These are phyloP conservation scores for Embiotoca jacksoni DNA, from an alignment of 2,113 vertebrate species.

Conservation along the genomic window DNA sequence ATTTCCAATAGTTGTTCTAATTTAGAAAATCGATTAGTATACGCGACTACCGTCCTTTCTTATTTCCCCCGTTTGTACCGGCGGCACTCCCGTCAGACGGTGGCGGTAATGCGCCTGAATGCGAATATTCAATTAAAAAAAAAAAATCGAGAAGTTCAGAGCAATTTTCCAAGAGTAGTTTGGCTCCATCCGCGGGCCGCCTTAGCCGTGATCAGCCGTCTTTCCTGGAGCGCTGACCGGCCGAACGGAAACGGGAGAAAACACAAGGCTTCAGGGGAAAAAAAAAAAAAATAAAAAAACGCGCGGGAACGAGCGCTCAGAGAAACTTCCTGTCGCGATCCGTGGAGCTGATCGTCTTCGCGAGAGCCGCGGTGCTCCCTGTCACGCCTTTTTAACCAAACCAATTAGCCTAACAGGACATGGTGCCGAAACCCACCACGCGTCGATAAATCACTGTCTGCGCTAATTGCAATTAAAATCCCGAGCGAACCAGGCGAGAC, in stretches of 20 bases:
- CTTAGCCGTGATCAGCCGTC: background rate
- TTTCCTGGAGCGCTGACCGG: background rate
- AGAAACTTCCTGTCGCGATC: conserved; percentile 27
- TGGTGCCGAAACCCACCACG: conserved; percentile 53
- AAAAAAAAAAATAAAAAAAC: too few species aligned
- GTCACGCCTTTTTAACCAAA: conserved; percentile 82
- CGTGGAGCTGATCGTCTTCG: conserved; percentile 10
- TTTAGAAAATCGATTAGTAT: too few species aligned
- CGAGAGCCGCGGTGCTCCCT: conserved; percentile 36
- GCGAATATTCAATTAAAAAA: too few species aligned
- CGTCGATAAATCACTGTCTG: conserved; percentile 80
- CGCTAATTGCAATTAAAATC: conserved; percentile 84
- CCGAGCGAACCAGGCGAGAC: conserved; percentile 75
- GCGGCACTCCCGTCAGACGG: too few species aligned
- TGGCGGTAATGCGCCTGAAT: too few species aligned
- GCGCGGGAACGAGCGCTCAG: background rate
- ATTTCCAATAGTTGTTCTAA: too few species aligned
- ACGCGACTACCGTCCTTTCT: too few species aligned
- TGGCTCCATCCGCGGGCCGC: background rate
- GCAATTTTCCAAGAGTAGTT: too few species aligned
- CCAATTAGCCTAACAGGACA: conserved; percentile 79
- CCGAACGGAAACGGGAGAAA: conserved; percentile 21
- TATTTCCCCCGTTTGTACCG: too few species aligned
- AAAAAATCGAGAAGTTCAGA: too few species aligned
- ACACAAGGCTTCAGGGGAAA: too few species aligned